Conservation (phyloP, 2,797 vertebrate genomes). For the Trematomus bernacchii region DNA sequence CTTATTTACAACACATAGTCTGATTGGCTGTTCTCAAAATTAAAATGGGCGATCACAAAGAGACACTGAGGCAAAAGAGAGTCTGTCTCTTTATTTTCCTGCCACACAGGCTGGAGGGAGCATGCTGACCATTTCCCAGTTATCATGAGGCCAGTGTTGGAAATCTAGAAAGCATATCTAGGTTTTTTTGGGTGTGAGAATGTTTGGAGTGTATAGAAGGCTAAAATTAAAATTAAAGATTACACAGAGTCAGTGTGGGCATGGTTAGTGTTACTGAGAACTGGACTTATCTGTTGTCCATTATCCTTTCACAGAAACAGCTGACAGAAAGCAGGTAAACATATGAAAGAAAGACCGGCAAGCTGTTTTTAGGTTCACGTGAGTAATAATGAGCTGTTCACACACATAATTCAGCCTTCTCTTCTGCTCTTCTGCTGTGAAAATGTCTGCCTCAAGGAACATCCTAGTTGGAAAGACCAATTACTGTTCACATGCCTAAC, state of each 20-base stretch:
- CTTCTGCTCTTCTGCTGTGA: neutral
- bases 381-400: slow-evolving; percentile 26
- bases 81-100: neutral
- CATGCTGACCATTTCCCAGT: neutral
- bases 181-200: neutral
- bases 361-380: slow-evolving; percentile 13
- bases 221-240: neutral
- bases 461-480: neutral
- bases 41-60: neutral
- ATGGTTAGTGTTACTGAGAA: neutral
- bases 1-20: neutral
- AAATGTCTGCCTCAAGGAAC: neutral
- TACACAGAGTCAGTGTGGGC: neutral
- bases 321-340: neutral
- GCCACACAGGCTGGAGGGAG: neutral
- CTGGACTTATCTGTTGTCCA: neutral
- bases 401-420: slow-evolving; percentile 6
- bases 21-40: neutral
- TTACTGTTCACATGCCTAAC: neutral
- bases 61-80: too few relatives aligned
- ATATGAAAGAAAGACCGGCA: neutral
- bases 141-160: neutral
- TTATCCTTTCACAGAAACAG: neutral
- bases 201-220: neutral
- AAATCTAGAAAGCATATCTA: neutral